phyloP scores from a whole-genome alignment of 2,113 vertebrate genomes.

The Sylvietta virens region DNA sequence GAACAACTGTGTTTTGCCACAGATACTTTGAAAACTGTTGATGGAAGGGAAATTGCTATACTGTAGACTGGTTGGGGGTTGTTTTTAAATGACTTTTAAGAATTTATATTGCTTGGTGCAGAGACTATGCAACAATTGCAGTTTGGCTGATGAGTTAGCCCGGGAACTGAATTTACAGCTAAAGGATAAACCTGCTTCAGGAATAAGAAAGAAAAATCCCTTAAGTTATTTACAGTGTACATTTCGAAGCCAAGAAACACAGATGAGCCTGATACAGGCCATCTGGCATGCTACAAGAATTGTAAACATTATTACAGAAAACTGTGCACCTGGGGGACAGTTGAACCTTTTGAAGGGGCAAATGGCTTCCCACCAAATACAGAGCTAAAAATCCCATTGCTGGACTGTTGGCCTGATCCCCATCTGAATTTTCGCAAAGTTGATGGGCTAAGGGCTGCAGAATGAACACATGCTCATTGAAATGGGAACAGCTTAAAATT shows the following conservation, averaged over 20 bases:
- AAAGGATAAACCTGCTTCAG: not conserved
- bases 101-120: not conserved
- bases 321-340: not conserved
- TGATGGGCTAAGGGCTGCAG: not conserved
- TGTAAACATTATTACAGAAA: not conserved
- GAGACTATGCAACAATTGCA: not conserved
- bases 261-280: not conserved
- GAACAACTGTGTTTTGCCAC: not conserved
- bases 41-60: not conserved
- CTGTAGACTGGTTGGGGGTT: not conserved
- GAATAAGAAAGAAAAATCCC: not conserved
- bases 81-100: not conserved
- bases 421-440: not conserved
- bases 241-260: slow-evolving; percentile 28
- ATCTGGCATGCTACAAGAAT: not conserved
- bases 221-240: not conserved
- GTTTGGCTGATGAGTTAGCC: not conserved
- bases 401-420: not conserved
- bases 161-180: not conserved
- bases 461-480: not conserved
- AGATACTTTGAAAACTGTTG: not conserved
- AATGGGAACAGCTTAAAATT: not conserved
- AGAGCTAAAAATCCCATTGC: not conserved
- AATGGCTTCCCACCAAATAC: not conserved
- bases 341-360: not conserved